A percentile compares a stretch with the other conserved stretches of the same genome.
These are phyloP conservation scores for Leptonema lineaticorne DNA, from an alignment of 1,140 invertebrate genomes.

Conservation along the genomic window DNA sequence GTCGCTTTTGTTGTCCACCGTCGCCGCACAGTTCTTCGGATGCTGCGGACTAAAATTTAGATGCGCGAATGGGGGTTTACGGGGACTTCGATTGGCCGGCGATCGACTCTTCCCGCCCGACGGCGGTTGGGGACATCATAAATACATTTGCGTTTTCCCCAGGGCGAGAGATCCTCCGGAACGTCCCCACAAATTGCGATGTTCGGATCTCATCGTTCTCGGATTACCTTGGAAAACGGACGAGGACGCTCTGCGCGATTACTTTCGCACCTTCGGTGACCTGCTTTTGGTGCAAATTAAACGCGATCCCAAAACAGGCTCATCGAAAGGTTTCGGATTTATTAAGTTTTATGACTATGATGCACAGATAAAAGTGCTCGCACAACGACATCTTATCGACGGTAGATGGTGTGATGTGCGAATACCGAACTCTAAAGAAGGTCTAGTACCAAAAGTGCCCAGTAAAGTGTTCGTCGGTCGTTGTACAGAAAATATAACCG, in stretches of 20 bases:
- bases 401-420: constrained; percentile 80
- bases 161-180: constrained; percentile 51
- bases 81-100: constrained; percentile 80
- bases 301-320: constrained; percentile 72
- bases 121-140: constrained; percentile 50
- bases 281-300: constrained; percentile 73
- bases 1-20: constrained; percentile 76
- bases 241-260: constrained; percentile 71
- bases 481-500: constrained; percentile 86
- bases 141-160: constrained; percentile 55
- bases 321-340: constrained; percentile 83
- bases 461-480: constrained; percentile 96
- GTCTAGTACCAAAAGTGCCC: constrained; percentile 79
- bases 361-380: constrained; percentile 63
- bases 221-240: constrained; percentile 78
- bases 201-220: constrained; percentile 80
- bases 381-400: constrained; percentile 74
- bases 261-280: constrained; percentile 77
- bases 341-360: constrained; percentile 75
- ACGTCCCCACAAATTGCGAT: constrained; percentile 72
- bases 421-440: constrained; percentile 76
- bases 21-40: constrained; percentile 84
- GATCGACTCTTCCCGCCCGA: constrained; percentile 64
- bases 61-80: constrained; percentile 72
- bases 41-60: constrained; percentile 88